Percentiles rank a stretch among this genome's conserved stretches.
phyloP scores from a whole-genome alignment of 2,113 vertebrate genomes.

The Mesoclemmys tuberculata region DNA sequence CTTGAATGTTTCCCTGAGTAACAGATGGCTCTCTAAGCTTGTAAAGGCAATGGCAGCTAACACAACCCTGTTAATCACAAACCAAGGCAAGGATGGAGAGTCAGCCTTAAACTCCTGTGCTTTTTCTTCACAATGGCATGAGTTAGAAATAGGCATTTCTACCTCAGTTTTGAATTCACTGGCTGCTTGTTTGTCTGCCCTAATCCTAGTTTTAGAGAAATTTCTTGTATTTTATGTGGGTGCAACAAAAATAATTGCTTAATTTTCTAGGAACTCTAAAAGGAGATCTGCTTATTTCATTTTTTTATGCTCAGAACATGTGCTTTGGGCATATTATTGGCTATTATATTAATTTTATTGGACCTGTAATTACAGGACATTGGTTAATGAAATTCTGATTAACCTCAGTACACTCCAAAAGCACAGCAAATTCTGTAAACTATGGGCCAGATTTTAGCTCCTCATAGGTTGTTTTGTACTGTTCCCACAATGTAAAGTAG shows the following conservation, averaged over 20 bases:
- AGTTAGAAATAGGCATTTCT: constrained; percentile 10
- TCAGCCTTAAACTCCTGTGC: neutral
- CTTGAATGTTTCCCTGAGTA: neutral
- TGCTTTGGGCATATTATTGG: constrained; percentile 42
- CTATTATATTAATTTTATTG: constrained; percentile 63
- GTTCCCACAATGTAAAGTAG: neutral
- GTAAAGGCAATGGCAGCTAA: neutral
- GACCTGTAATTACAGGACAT: constrained; percentile 49
- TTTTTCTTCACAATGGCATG: neutral
- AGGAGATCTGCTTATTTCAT: constrained; percentile 32
- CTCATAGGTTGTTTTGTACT: neutral
- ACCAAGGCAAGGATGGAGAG: no score
- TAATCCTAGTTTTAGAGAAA: neutral
- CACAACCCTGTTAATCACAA: neutral
- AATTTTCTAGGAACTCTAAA: constrained; percentile 53
- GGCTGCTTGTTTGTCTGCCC: neutral
- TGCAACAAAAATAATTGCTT: constrained; percentile 58
- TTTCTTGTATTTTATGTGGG: constrained; percentile 10
- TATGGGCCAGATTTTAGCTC: neutral
- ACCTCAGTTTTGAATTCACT: neutral
- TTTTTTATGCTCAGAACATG: constrained; percentile 34
- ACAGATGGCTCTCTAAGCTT: neutral
- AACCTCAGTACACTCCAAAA: constrained; percentile 26
- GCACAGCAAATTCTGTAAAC: constrained; percentile 10
- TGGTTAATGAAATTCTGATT: constrained; percentile 41